Percentiles rank a stretch among this genome's conserved stretches.
Conservation (phyloP, 2,113 vertebrate species). For the Amblyornis subalaris region DNA sequence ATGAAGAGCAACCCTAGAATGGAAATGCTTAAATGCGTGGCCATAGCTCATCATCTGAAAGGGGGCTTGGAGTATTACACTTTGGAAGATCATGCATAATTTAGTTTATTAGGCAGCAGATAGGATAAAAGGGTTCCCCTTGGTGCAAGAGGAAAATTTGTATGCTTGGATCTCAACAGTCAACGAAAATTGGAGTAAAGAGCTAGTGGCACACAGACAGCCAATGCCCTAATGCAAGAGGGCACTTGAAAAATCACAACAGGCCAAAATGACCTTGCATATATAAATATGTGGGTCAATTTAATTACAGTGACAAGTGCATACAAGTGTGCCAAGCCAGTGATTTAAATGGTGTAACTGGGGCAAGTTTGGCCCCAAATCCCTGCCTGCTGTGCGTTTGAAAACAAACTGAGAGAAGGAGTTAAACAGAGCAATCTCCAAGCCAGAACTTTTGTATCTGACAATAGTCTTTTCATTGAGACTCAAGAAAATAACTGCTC, state of each 20-base stretch:
- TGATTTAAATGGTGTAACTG: not conserved
- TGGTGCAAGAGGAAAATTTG: not conserved
- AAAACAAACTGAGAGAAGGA: not conserved
- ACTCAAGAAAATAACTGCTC: not conserved
- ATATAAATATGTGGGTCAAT: not conserved
- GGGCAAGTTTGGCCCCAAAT: not conserved
- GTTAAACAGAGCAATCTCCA: not conserved
- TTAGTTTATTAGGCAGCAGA: not conserved
- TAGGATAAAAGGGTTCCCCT: not conserved
- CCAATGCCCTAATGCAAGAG: not conserved
- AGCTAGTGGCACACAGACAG: not conserved
- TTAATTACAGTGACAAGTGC: not conserved
- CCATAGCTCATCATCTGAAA: not conserved
- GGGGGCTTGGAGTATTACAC: not conserved
- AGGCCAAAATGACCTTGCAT: not conserved
- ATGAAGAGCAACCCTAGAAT: not conserved
- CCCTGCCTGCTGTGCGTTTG: not conserved
- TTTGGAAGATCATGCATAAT: not conserved
- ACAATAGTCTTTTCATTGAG: not conserved
- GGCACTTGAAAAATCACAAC: not conserved
- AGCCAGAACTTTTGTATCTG: not conserved
- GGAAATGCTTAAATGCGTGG: not conserved
- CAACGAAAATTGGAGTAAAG: not conserved
- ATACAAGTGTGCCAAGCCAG: not conserved
- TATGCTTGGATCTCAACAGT: not conserved